Percentiles rank a stretch among this genome's conserved stretches.
These are phyloP conservation scores for Chrysemys picta DNA, from an alignment of 2,113 vertebrate genomes.

Conservation along the genomic window DNA sequence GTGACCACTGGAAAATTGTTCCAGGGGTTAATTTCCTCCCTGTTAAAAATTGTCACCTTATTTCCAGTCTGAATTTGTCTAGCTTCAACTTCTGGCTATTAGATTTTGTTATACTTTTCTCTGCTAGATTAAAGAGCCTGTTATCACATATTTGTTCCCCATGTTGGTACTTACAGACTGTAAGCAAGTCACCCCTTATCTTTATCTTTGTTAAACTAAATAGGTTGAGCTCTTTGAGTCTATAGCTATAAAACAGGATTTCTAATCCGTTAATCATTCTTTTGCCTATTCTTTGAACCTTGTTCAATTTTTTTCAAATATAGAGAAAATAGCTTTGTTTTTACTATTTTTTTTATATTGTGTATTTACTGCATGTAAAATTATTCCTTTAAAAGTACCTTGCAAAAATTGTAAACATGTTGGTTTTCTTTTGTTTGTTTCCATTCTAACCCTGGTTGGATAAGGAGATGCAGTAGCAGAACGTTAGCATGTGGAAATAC, in stretches of 20 bases:
- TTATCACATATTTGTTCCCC: neutral
- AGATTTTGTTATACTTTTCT: neutral
- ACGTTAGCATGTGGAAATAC: neutral
- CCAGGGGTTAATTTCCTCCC: neutral
- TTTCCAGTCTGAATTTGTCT: neutral
- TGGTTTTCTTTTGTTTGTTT: neutral
- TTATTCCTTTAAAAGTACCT: neutral
- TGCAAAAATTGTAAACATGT: neutral
- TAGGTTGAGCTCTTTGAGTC: neutral
- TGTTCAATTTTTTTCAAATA: neutral
- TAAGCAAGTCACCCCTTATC: neutral
- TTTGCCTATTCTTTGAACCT: neutral
- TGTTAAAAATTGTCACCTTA: neutral
- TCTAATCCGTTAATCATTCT: neutral
- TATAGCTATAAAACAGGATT: neutral
- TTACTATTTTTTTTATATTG: neutral
- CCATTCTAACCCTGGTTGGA: neutral
- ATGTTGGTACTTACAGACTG: neutral
- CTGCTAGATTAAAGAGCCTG: neutral
- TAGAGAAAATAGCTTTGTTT: rapidly evolving
- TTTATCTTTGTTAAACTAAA: neutral
- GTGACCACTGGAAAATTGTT: neutral
- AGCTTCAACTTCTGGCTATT: neutral
- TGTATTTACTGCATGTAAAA: neutral
- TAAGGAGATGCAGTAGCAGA: neutral